These are phyloP conservation scores for Colaptes auratus DNA, from an alignment of 2,113 vertebrate genomes.

Conservation along the genomic window DNA sequence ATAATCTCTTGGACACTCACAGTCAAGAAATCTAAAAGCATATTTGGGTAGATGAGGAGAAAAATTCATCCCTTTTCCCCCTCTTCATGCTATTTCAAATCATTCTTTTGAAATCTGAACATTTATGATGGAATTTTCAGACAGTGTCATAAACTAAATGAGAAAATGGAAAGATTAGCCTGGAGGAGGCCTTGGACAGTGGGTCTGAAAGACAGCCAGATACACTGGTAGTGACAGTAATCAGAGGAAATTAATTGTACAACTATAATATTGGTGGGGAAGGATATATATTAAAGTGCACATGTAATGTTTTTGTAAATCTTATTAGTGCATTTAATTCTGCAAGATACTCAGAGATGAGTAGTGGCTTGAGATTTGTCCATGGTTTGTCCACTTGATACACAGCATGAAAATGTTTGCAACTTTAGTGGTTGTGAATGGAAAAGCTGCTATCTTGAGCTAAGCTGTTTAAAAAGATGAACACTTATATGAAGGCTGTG, in stretches of 20 bases:
- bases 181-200: not conserved
- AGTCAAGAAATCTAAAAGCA: not conserved
- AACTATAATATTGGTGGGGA: not conserved
- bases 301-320: not conserved
- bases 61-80: not conserved
- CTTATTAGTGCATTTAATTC: not conserved
- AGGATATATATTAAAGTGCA: not conserved
- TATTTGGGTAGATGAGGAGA: not conserved
- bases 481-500: not conserved
- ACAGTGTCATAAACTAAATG: not conserved
- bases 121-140: not conserved
- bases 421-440: constrained; percentile 5
- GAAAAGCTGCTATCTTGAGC: not conserved
- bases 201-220: not conserved
- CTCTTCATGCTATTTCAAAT: not conserved
- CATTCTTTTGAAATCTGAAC: not conserved
- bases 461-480: constrained; percentile 6
- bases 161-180: not conserved
- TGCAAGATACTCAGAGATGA: not conserved
- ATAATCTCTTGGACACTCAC: not conserved
- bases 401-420: not conserved
- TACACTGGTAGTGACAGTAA: not conserved
- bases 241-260: not conserved
- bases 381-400: not conserved
- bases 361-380: not conserved